Conservation (phyloP, 1,140 invertebrate species). For the Melitaea cinxia region DNA sequence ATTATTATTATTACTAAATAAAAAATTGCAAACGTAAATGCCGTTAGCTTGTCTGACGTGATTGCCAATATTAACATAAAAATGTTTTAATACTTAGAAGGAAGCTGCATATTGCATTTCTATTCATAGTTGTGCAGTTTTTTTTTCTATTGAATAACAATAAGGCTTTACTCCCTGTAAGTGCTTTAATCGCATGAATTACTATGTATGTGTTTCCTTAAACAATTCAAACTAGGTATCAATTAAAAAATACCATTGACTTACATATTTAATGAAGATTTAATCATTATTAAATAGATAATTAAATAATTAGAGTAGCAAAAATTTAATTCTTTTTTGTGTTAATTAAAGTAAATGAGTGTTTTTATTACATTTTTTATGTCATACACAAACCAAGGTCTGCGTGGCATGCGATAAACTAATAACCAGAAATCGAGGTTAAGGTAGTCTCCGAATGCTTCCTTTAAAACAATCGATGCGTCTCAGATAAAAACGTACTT, state of each 20-base stretch:
- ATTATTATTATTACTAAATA: neutral
- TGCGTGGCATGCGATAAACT: conserved; percentile 49
- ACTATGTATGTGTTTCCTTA: neutral
- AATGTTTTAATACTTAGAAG: conserved; percentile 1
- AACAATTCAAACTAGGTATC: neutral
- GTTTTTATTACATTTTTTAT: conserved; percentile 20
- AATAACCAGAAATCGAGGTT: conserved; percentile 31
- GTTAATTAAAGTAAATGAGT: neutral
- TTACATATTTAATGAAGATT: neutral
- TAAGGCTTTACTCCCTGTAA: neutral
- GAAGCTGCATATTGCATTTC: neutral
- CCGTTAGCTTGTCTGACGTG: neutral
- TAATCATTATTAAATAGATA: neutral
- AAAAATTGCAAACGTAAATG: neutral
- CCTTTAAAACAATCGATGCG: conserved; percentile 25
- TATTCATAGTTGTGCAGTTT: neutral
- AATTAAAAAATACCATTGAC: neutral
- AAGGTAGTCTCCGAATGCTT: conserved; percentile 32
- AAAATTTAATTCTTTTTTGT: neutral
- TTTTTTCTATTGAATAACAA: neutral
- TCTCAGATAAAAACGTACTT: conserved; percentile 23
- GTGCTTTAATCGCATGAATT: neutral
- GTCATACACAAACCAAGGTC: conserved; percentile 47
- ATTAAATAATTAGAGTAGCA: neutral
- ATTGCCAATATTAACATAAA: conserved; percentile 5